Evolutionary conservation across 1,140 invertebrate genomes (phyloP).

Genomic region (Sycobia sp.): DNA sequence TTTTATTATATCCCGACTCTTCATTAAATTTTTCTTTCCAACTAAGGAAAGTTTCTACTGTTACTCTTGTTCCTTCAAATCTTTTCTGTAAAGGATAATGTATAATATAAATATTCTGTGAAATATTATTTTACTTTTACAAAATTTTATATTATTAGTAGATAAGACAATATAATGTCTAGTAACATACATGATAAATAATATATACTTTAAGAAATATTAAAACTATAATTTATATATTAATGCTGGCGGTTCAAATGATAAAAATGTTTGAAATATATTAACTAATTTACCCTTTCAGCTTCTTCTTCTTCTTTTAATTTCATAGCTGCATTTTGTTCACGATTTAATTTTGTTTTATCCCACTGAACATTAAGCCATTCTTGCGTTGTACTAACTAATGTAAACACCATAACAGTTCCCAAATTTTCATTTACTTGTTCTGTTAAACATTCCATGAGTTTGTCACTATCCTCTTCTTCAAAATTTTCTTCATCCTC

Average conservation of each 20-base stretch:
- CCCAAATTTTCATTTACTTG: slow-evolving; percentile 89
- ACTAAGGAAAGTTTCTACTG: slow-evolving; percentile 92
- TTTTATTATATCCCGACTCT: slow-evolving; percentile 81
- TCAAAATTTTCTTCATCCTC: slow-evolving; percentile 80
- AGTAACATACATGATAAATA: slow-evolving; percentile 2
- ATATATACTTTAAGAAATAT: too few relatives aligned
- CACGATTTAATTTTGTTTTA: slow-evolving; percentile 71
- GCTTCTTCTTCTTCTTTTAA: slow-evolving; percentile 81
- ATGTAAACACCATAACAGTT: slow-evolving; percentile 96
- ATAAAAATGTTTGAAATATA: slow-evolving; percentile 15
- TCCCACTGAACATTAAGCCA: slow-evolving; percentile 88
- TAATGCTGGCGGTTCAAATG: not conserved
- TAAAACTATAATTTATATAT: too few relatives aligned
- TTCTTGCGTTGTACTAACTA: slow-evolving; percentile 91
- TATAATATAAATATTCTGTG: slow-evolving; percentile 44
- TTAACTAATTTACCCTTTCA: slow-evolving; percentile 70
- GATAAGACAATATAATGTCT: too few relatives aligned
- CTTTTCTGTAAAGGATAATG: slow-evolving; percentile 83
- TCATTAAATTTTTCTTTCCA: slow-evolving; percentile 95
- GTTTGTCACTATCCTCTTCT: slow-evolving; percentile 69
- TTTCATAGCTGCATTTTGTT: slow-evolving; percentile 73
- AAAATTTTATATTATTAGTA: too few relatives aligned
- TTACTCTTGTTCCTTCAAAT: slow-evolving; percentile 94
- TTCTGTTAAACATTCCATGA: slow-evolving; percentile 72
- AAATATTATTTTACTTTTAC: not conserved